phyloP scores from a whole-genome alignment of 2,888 invertebrate genomes.

The Oscheius onirici region DNA sequence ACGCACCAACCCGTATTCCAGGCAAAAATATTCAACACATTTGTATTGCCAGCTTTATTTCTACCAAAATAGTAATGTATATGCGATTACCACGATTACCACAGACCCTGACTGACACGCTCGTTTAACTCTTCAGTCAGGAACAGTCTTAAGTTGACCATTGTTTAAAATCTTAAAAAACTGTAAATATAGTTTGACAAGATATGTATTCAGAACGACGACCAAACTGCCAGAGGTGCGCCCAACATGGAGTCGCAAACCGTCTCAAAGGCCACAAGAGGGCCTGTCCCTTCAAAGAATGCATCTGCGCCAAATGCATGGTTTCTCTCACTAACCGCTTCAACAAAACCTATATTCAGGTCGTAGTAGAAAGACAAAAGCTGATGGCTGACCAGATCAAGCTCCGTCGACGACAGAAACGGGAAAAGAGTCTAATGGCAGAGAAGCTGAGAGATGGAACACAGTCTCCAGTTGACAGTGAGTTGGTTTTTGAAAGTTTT shows the following conservation, averaged over 20 bases:
- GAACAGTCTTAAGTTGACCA: too few species aligned
- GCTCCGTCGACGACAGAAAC: conserved; percentile 57
- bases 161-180: too few species aligned
- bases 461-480: conserved; percentile 14
- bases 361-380: conserved; percentile 61
- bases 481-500: neutral
- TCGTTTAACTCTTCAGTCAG: too few species aligned
- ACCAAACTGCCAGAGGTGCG: conserved; percentile 65
- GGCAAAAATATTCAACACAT: too few species aligned
- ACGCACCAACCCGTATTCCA: too few species aligned
- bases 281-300: conserved; percentile 59
- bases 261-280: conserved; percentile 64
- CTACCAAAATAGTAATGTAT: too few species aligned
- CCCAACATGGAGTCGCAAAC: conserved; percentile 58
- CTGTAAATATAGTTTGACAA: too few species aligned
- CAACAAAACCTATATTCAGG: conserved; percentile 32
- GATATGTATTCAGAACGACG: conserved; percentile 53
- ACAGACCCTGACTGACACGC: too few species aligned
- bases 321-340: conserved; percentile 30
- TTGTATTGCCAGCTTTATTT: too few species aligned
- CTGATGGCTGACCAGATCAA: conserved; percentile 66
- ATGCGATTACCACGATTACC: too few species aligned
- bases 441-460: conserved; percentile 21
- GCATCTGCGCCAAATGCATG: conserved; percentile 58
- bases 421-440: conserved; percentile 46